Conservation (phyloP, 2,888 invertebrate genomes). For the Apomyelois bistriatella region DNA sequence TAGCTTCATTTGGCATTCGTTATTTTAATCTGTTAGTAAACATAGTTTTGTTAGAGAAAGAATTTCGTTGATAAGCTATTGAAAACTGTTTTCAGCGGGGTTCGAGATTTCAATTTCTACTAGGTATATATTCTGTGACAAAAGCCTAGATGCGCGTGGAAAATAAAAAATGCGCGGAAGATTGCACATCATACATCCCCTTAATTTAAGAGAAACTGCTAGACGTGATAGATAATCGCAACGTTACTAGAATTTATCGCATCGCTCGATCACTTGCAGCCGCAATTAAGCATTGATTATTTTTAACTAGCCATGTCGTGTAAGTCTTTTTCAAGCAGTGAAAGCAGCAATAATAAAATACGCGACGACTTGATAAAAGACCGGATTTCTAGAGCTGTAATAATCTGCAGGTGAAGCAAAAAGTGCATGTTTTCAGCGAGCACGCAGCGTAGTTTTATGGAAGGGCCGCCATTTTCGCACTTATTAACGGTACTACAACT, state of each 20-base stretch:
- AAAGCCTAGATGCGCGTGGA: too few species aligned
- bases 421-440: constrained; percentile 34
- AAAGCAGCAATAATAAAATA: constrained; percentile 28
- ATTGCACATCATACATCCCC: constrained; percentile 8
- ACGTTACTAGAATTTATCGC: constrained; percentile 34
- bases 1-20: too few species aligned
- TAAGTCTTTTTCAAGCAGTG: constrained; percentile 28
- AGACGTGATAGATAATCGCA: constrained; percentile 35
- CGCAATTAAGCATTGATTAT: constrained; percentile 30
- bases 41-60: too few species aligned
- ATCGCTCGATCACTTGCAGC: constrained; percentile 33
- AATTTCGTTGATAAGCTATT: too few species aligned
- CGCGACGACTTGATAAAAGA: constrained; percentile 24
- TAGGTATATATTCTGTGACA: too few species aligned
- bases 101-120: too few species aligned
- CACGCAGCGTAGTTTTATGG: constrained; percentile 20
- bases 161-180: constrained; percentile 19
- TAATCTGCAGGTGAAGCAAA: constrained; percentile 27
- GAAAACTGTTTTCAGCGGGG: too few species aligned
- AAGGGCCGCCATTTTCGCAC: constrained; percentile 48
- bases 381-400: constrained; percentile 29
- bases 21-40: too few species aligned
- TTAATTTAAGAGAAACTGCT: constrained; percentile 34
- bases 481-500: constrained; percentile 56
- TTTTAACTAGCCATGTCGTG: constrained; percentile 25